A percentile compares a stretch with the other conserved stretches of the same genome.
Conservation (phyloP, 2,888 invertebrate species). For the Rutpela maculata region DNA sequence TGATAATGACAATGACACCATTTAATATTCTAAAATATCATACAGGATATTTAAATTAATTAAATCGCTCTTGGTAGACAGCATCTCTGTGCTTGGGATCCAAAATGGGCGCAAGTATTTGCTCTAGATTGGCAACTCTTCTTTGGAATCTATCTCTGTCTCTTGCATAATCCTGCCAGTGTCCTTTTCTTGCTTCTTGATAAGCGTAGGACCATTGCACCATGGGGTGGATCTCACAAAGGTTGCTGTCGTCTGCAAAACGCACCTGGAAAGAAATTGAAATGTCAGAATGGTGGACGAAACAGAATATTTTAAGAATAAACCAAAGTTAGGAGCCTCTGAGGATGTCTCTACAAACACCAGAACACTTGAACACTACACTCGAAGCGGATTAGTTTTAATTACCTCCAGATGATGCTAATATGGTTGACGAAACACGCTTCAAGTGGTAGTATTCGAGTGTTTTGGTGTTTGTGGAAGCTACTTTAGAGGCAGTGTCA, state of each 20-base stretch:
- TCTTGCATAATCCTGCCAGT: conserved; percentile 77
- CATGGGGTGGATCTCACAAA: conserved; percentile 74
- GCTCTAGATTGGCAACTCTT: conserved; percentile 71
- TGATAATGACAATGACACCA: conserved; percentile 4
- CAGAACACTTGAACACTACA: too few relatives aligned
- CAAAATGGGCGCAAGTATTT: conserved; percentile 72
- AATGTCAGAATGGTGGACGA: background rate
- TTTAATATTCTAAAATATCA: background rate
- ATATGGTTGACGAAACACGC: too few relatives aligned
- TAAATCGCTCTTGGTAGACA: conserved; percentile 73
- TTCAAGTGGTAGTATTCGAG: too few relatives aligned
- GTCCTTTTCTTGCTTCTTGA: conserved; percentile 76
- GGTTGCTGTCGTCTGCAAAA: conserved; percentile 72
- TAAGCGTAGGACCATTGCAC: conserved; percentile 77
- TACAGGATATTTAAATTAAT: conserved; percentile 23
- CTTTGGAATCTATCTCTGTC: conserved; percentile 75
- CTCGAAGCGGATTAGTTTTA: too few relatives aligned
- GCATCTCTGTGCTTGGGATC: conserved; percentile 71
- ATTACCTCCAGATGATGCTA: too few relatives aligned
- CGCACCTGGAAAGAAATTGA: conserved; percentile 72
- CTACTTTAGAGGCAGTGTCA: too few relatives aligned
- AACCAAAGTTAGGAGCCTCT: too few relatives aligned
- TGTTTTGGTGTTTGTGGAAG: too few relatives aligned
- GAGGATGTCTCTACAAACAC: too few relatives aligned
- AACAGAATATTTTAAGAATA: too few relatives aligned